Evolutionary conservation across 2,797 vertebrate genomes (phyloP).

Genomic region (Discoglossus pictus): DNA sequence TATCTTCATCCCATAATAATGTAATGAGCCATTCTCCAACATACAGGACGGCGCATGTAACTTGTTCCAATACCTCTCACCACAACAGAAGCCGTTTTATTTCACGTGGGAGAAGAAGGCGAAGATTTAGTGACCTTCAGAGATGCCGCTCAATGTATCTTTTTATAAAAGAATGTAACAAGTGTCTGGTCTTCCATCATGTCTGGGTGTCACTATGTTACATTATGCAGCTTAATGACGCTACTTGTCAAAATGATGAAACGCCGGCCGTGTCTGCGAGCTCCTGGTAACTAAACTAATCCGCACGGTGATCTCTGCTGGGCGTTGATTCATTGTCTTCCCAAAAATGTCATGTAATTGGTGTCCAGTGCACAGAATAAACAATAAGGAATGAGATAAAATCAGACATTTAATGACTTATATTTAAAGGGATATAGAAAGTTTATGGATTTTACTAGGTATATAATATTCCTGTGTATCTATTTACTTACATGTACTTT

Average conservation of each 20-base stretch:
- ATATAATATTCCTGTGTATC: too few species aligned
- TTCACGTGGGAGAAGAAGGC: slow-evolving; percentile 39
- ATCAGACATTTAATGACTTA: too few species aligned
- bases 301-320: slow-evolving; percentile 18
- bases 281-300: slow-evolving; percentile 36
- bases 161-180: slow-evolving; percentile 26
- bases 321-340: slow-evolving; percentile 43
- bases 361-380: slow-evolving; percentile 31
- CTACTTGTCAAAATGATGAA: slow-evolving; percentile 31
- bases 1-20: neutral
- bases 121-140: slow-evolving; percentile 52
- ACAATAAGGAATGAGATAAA: slow-evolving; percentile 29
- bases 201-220: slow-evolving; percentile 5
- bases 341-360: slow-evolving; percentile 36
- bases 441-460: too few species aligned
- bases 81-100: slow-evolving; percentile 22
- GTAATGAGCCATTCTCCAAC: neutral
- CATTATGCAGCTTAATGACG: slow-evolving; percentile 32
- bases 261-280: slow-evolving; percentile 1
- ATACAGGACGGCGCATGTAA: neutral
- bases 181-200: slow-evolving; percentile 48
- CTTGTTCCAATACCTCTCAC: slow-evolving; percentile 7
- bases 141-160: slow-evolving; percentile 41
- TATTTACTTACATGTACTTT: too few species aligned
- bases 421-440: too few species aligned